These are phyloP conservation scores for Lycaon pictus DNA, from an alignment of 2,113 vertebrate species.

Conservation along the genomic window DNA sequence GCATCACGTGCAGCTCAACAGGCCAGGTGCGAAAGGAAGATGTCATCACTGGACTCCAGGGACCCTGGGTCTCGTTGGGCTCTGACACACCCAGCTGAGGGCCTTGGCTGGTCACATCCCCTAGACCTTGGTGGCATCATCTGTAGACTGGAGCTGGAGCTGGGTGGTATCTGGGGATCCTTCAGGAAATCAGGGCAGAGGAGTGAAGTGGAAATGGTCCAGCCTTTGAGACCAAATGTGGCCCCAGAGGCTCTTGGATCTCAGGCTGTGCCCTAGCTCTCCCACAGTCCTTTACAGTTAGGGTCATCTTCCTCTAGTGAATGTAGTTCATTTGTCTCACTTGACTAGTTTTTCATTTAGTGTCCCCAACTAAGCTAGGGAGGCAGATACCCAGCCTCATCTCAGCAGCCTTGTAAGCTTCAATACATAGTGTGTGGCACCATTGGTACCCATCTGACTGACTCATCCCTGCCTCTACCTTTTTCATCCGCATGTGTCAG, in stretches of 20 bases:
- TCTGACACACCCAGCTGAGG: not conserved
- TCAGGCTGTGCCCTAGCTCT: not conserved
- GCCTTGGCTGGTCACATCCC: not conserved
- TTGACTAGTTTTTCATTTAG: not conserved
- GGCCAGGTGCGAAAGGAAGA: not conserved
- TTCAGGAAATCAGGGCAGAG: not conserved
- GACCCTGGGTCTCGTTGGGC: not conserved
- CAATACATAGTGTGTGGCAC: rapidly evolving
- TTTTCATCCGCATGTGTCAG: not conserved
- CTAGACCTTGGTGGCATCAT: not conserved
- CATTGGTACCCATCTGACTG: not conserved
- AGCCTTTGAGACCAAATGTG: not conserved
- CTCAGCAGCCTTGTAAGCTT: not conserved
- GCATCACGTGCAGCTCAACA: too few relatives aligned
- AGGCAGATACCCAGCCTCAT: not conserved
- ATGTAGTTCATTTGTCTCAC: not conserved
- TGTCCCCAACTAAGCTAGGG: not conserved
- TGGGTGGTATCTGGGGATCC: too few relatives aligned
- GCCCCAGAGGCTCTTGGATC: not conserved
- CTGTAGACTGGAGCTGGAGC: not conserved
- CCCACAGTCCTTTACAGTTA: not conserved
- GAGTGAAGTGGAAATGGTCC: rapidly evolving
- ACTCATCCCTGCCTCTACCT: not conserved
- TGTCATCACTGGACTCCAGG: not conserved
- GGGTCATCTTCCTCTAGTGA: not conserved